Conservation (phyloP, 2,113 vertebrate genomes). For the Morone saxatilis region DNA sequence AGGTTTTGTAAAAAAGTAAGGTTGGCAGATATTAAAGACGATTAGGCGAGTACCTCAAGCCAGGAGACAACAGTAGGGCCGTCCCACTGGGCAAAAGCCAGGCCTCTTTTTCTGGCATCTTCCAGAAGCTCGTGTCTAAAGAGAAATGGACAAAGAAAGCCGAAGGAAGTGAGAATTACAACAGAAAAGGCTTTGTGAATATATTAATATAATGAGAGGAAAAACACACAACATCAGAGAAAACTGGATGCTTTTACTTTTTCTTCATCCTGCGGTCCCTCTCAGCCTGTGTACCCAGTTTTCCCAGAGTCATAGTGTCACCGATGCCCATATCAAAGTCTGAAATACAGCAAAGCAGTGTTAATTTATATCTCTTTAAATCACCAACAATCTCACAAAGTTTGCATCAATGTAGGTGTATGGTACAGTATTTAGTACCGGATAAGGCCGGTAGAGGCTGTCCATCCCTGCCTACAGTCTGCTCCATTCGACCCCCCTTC, state of each 20-base stretch:
- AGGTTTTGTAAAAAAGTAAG: not conserved
- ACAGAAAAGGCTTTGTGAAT: not conserved
- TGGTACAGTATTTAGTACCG: conserved; percentile 75
- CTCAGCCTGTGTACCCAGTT: conserved; percentile 95
- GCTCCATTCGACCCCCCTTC: conserved; percentile 92
- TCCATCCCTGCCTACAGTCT: conserved; percentile 88
- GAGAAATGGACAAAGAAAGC: conserved; percentile 16
- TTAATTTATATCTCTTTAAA: not conserved
- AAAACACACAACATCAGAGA: not conserved
- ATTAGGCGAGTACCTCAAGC: conserved; percentile 90
- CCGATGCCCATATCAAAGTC: conserved; percentile 92
- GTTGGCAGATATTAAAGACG: not conserved
- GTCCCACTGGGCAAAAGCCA: conserved; percentile 97
- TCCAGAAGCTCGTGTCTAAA: conserved; percentile 95
- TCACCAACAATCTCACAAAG: conserved; percentile 51
- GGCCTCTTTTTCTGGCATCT: conserved; percentile 94
- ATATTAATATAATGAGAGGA: not conserved
- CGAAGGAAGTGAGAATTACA: not conserved
- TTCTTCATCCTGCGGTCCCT: conserved; percentile 95
- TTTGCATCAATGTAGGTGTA: not conserved
- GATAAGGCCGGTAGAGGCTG: conserved; percentile 85
- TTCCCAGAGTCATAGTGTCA: conserved; percentile 92
- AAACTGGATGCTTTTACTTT: conserved; percentile 85
- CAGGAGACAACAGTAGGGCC: conserved; percentile 98
- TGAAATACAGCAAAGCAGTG: conserved; percentile 61